Base-by-base conservation (phyloP, 30 jellyfish, hydroid and myxozoan species). In the Phacellophora camtschatica region DNA sequence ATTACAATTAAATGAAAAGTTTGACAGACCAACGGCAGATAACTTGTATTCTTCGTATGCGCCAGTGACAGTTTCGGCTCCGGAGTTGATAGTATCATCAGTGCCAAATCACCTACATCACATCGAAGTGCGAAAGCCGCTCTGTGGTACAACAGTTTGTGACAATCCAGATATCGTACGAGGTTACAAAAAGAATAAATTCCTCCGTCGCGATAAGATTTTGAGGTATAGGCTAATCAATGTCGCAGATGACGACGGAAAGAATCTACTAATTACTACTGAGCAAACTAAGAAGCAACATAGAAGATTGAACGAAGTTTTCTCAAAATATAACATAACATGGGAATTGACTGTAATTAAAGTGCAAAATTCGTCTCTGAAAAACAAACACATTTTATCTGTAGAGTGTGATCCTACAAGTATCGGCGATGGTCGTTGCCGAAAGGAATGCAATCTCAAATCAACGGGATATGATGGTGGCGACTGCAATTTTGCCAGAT, bases 121-220 rank as follows among this genome's bases (percentile, higher is more conserved):
- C 12, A 58, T 90, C 64, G 84, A 79, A 59, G 63, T 77, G 13
- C 39, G 70, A 29, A 63, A 50, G 67, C 97, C 97, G n/a, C 63
- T 67, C 20, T 90, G 97, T 69, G 97, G 97, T 4, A 46, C 28
- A 8, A 83, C 96, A 16, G 77, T 90, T n/a, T 90, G 97, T 45
- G 97, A 90, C 57, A 90, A 90, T 57, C 96, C 96, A 0, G 97
- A 90, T 18, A 58, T 90, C 35, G 80, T 90, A 16, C 90, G 88
- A 18, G 86, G 89, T 3, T 90, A 90, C 74, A 62, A 61, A 45
- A 58, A 67, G 36, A 81, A 71, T 30, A 30, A 23, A 27, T 23
- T 35, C 13, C 68, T 82, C n/a, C 64, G 85, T 56, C 12, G 71
- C 23, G 30, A 35, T 34, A 90, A 83, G 54, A 42, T 43, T 2